Evolutionary conservation across 2,888 invertebrate genomes (phyloP), one percentile per base, ranked within the genome.

Genomic region (Chrysina gloriosa): DNA sequence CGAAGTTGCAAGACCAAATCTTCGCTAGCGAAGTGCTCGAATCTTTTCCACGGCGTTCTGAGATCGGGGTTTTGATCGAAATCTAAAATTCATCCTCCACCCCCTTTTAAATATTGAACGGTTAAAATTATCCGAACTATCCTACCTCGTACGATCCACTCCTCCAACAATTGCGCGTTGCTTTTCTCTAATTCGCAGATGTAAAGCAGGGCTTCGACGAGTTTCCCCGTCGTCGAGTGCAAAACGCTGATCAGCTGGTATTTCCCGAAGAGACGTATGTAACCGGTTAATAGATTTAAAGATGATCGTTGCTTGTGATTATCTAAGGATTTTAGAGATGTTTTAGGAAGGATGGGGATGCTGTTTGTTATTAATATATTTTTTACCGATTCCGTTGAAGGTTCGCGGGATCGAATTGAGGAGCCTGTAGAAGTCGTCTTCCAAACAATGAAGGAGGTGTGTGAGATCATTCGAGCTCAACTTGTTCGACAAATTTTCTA

Each of bases 251-350:
- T 85, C 14, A 92, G 82, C 70, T 86, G 85, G 74, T 86, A 84
- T 11, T 84, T 80, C 4, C 86, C 86, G 58, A 93, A 81, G 61
- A 89, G 81, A 61, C 84, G 81, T 7, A 93, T 77, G 79, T 92
- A 92, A 2, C 92, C 93, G 70, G 88, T 86, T 0, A 93, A 74
- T 54, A 90, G 86, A 75, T 89, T 87, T 50, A 94, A 79, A 3
- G 87, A 86, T 0, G 87, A 83, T 21, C 89, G 78, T 78, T 92
- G 92, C 72, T 89, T 86, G 1, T 76, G 78, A 23, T 88, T 86
- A 74, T 91, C 92, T 87, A 45, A 19, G 14, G 67, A 61, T 25
- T 16, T 27, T 19, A 25, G 29, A 11, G 14, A 27, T 11, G 9
- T 25, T 48, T 23, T 23, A 23, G 45, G 67, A 68, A 75, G n/a